phyloP scores from a whole-genome alignment of 2,797 vertebrate genomes.

The Naso thynnoides region DNA sequence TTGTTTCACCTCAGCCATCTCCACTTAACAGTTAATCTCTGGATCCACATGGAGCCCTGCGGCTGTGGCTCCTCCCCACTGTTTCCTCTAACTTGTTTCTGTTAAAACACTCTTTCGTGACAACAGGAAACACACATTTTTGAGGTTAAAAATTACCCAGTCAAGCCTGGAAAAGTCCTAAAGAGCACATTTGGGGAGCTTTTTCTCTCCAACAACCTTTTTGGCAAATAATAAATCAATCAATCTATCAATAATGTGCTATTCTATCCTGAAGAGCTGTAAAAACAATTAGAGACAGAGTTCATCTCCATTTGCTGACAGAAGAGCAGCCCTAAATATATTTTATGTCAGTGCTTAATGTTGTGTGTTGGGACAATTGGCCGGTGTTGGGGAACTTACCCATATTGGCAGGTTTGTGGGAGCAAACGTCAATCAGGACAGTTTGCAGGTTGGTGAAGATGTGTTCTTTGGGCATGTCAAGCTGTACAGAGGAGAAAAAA shows the following conservation, averaged over 20 bases:
- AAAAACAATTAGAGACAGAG: background rate
- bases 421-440: constrained; percentile 88
- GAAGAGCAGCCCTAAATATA: background rate
- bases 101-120: background rate
- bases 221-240: too few relatives aligned
- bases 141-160: background rate
- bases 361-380: background rate
- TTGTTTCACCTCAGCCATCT: background rate
- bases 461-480: constrained; percentile 91
- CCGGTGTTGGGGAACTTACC: constrained; percentile 78
- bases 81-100: background rate
- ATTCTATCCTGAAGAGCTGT: background rate
- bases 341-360: background rate
- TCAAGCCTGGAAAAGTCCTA: background rate
- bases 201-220: background rate
- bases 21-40: background rate
- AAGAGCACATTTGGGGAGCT: background rate
- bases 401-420: constrained; percentile 80
- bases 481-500: constrained; percentile 74
- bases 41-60: background rate
- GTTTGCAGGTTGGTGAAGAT: constrained; percentile 88
- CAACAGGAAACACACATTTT: background rate
- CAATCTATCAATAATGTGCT: background rate
- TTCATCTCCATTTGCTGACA: background rate
- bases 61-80: background rate